Evolutionary conservation across 2,888 invertebrate genomes (phyloP).

Genomic region (Platycnemis pennipes): DNA sequence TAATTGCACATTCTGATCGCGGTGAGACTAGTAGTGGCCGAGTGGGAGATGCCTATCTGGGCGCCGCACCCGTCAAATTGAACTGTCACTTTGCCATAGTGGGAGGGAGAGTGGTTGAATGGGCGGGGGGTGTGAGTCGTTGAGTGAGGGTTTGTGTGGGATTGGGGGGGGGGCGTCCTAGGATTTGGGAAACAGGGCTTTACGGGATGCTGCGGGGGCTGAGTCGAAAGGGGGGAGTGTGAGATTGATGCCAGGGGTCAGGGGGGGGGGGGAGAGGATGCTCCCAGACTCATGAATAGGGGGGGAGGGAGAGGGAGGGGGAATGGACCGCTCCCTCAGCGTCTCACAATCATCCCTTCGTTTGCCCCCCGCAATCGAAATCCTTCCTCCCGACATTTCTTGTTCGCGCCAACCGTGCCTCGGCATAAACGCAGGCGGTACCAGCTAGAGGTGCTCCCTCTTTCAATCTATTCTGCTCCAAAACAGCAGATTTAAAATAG

Average conservation of each 20-base stretch:
- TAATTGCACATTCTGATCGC: slow-evolving; percentile 67
- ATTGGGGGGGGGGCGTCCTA: not conserved
- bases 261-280: not conserved
- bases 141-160: not conserved
- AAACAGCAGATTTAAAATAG: no score
- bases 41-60: slow-evolving; percentile 57
- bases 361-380: not conserved
- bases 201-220: no score
- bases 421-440: no score
- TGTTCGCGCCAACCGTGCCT: not conserved
- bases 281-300: slow-evolving; percentile 33
- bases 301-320: not conserved
- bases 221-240: not conserved
- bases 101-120: not conserved
- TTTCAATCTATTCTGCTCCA: no score
- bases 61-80: slow-evolving; percentile 62
- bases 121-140: not conserved
- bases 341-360: not conserved
- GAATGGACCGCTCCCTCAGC: not conserved
- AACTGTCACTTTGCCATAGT: slow-evolving; percentile 67
- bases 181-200: not conserved
- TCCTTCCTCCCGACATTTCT: not conserved
- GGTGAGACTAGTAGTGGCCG: not conserved
- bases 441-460: no score
- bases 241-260: slow-evolving; percentile 16